Conservation (phyloP, 2,113 vertebrate species). For the Cyprinodon tularosa region DNA sequence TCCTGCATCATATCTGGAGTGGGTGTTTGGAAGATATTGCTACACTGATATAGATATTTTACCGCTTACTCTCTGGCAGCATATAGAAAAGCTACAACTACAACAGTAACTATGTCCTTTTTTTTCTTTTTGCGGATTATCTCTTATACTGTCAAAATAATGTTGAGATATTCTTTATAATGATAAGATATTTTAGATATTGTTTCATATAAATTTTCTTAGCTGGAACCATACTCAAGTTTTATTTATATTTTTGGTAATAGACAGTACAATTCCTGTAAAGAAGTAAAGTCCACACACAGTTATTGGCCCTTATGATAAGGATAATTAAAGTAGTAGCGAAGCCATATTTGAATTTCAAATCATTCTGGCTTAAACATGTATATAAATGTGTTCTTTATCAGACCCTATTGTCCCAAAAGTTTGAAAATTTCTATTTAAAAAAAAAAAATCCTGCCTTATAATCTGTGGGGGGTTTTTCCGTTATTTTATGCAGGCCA, state of each 20-base stretch:
- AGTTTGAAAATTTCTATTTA: no score
- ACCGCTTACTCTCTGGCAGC: constrained; percentile 12
- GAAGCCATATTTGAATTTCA: no score
- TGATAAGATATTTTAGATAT: background rate
- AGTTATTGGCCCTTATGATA: background rate
- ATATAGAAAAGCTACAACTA: constrained; percentile 3
- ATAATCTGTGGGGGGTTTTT: no score
- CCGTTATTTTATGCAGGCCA: no score
- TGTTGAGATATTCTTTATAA: background rate
- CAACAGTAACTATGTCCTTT: constrained; percentile 6
- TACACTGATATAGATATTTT: constrained; percentile 30
- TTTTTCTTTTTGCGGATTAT: constrained; percentile 2
- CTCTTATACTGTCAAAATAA: background rate
- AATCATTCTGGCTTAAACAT: no score
- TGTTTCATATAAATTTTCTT: background rate
- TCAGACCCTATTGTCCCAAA: no score
- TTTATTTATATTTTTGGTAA: background rate
- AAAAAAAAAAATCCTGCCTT: no score
- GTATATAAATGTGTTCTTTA: no score
- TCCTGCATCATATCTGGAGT: constrained; percentile 29
- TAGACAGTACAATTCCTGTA: background rate
- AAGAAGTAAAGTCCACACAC: background rate
- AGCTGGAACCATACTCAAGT: background rate
- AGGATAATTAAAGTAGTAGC: background rate
- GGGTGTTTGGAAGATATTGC: constrained; percentile 34